Conservation (phyloP, 2,113 vertebrate genomes). For the Silurus glanis region DNA sequence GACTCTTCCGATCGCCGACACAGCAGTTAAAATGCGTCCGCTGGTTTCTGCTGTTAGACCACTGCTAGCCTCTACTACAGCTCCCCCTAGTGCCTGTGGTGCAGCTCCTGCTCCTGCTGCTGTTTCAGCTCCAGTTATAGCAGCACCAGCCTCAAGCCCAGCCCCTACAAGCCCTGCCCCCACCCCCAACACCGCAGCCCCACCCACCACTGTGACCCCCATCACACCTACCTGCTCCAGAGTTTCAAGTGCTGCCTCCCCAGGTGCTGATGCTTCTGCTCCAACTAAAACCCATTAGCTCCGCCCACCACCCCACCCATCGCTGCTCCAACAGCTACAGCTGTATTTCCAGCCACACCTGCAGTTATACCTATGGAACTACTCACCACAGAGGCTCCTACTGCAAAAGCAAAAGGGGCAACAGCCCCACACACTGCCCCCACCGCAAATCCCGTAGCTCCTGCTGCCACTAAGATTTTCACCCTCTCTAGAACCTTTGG, state of each 20-base stretch:
- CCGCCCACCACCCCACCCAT: constrained; percentile 70
- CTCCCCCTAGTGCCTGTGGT: constrained; percentile 44
- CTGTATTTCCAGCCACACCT: constrained; percentile 67
- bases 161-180: constrained; percentile 61
- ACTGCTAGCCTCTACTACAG: constrained; percentile 45
- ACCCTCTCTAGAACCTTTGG: constrained; percentile 66
- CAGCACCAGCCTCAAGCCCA: constrained; percentile 58
- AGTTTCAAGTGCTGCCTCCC: constrained; percentile 64
- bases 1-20: constrained; percentile 67
- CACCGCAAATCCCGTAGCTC: constrained; percentile 66
- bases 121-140: constrained; percentile 53
- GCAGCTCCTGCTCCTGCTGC: constrained; percentile 43
- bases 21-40: constrained; percentile 53
- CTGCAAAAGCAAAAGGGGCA: constrained; percentile 67
- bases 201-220: constrained; percentile 62
- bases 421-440: constrained; percentile 68
- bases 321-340: constrained; percentile 63
- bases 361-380: constrained; percentile 62
- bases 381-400: constrained; percentile 64
- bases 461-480: constrained; percentile 67
- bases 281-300: constrained; percentile 63
- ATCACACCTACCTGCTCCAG: constrained; percentile 64
- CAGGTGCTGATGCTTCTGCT: constrained; percentile 58
- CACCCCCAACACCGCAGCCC: constrained; percentile 66
- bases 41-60: constrained; percentile 36